A percentile compares a stretch with the other conserved stretches of the same genome.
phyloP scores from a whole-genome alignment of 1,140 invertebrate genomes.

The Mylabris phalerata region DNA sequence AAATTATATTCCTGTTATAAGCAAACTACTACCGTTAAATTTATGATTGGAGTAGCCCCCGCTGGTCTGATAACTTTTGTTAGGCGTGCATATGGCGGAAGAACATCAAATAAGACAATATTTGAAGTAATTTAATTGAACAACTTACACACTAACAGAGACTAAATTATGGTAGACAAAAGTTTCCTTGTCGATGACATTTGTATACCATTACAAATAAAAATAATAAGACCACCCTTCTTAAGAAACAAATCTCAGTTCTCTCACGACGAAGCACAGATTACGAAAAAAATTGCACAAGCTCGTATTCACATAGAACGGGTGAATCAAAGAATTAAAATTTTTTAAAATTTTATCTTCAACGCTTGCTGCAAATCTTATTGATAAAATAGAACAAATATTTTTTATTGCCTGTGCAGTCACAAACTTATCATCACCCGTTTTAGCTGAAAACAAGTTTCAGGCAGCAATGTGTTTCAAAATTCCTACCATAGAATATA shows the following conservation, averaged over 20 bases:
- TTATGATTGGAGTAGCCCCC: constrained; percentile 32
- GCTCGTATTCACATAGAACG: constrained; percentile 18
- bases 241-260: constrained; percentile 17
- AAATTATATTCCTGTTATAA: constrained; percentile 14
- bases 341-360: constrained; percentile 13
- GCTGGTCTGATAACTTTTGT: constrained; percentile 30
- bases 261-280: constrained; percentile 15
- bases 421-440: too few species aligned
- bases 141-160: not conserved
- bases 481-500: too few species aligned
- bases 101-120: constrained; percentile 23
- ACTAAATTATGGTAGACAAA: constrained; percentile 21
- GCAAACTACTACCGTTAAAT: constrained; percentile 28
- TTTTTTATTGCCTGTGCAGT: too few species aligned
- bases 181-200: constrained; percentile 20
- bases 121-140: too few species aligned
- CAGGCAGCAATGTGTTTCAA: too few species aligned
- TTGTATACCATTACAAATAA: constrained; percentile 6
- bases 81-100: constrained; percentile 29
- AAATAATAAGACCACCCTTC: constrained; percentile 21
- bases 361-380: too few species aligned
- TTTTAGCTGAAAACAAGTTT: too few species aligned
- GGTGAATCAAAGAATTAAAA: constrained; percentile 6
- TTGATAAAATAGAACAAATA: too few species aligned
- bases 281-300: constrained; percentile 26